Evolutionary conservation across 2,888 invertebrate species (phyloP), one percentile per base, ranked within the genome.

Genomic region (Nematopogon swammerdamellus): DNA sequence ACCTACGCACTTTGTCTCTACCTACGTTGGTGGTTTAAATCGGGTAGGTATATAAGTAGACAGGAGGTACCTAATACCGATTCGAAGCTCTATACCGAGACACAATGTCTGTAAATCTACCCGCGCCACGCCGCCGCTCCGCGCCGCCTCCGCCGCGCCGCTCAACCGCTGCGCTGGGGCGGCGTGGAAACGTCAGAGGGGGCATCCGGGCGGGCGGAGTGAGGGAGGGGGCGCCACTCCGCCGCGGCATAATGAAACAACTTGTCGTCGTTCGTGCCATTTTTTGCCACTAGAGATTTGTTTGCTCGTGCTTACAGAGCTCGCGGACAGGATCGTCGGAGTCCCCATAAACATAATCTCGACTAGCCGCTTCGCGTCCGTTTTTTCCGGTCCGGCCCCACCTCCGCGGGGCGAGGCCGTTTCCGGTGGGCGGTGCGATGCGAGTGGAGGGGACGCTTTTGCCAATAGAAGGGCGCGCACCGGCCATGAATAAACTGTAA

Each of bases 281-380:
- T 79, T 80, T 79, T 80, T 76, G 72, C 75, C 72, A 68, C 71
- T 67, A 72, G 68, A 77, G 76, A 76, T 80, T 77, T 77, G 77
- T 76, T 77, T 71, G 69, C 62, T 60, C 67, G 67, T 62, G 64
- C 67, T 44, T 67, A 69, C 68, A 65, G 67, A 62, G 68, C 68
- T 68, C 66, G 68, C 67, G 67, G 70, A 70, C 72, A 72, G 74
- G 72, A 73, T 74, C 75, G 69, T 64, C 70, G 70, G 70, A 75
- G 74, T 72, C 72, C 49, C 73, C 77, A 79, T 79, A 79, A 80
- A 79, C 76, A 75, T 76, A 72, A 70, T 67, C 73, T 63, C 70
- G 70, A 65, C 71, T 61, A 63, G 59, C 64, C 67, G 67, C 70
- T 68, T 73, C 68, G 45, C 44, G 71, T 68, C 72, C 74, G 70